Evolutionary conservation across 2,113 vertebrate species (phyloP).

Genomic region (Saccopteryx leptura): DNA sequence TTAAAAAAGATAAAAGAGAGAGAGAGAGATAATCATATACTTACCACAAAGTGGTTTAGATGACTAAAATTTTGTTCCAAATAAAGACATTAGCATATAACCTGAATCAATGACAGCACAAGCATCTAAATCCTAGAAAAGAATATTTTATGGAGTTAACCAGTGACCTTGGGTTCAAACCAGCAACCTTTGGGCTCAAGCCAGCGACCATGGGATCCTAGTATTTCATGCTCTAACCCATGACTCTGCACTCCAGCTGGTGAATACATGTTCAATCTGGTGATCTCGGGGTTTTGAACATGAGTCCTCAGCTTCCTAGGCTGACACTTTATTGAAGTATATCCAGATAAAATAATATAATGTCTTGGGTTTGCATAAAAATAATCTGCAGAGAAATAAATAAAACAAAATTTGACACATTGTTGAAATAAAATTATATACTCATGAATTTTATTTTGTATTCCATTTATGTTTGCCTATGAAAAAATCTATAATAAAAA

Average conservation of each 20-base stretch:
- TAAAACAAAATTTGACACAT: background rate
- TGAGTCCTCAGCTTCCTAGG: too few relatives aligned
- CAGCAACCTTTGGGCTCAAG: too few relatives aligned
- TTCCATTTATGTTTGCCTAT: background rate
- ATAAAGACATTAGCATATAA: background rate
- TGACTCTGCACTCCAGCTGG: too few relatives aligned
- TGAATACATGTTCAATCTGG: too few relatives aligned
- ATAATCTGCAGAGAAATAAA: background rate
- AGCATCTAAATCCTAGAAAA: background rate
- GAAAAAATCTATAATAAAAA: background rate
- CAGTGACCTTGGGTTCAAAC: too few relatives aligned
- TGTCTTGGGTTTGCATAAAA: background rate
- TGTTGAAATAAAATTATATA: background rate
- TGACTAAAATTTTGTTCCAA: background rate
- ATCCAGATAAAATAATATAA: background rate
- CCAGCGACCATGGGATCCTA: too few relatives aligned
- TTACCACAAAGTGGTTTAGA: background rate
- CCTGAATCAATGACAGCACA: background rate
- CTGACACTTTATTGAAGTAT: background rate
- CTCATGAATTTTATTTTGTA: background rate
- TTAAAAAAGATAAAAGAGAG: background rate
- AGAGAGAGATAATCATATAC: background rate
- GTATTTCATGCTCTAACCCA: too few relatives aligned
- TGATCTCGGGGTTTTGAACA: too few relatives aligned
- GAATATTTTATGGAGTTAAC: background rate